phyloP scores from a whole-genome alignment of 92 coral and sea anemone species.

The Porites cylindrica region DNA sequence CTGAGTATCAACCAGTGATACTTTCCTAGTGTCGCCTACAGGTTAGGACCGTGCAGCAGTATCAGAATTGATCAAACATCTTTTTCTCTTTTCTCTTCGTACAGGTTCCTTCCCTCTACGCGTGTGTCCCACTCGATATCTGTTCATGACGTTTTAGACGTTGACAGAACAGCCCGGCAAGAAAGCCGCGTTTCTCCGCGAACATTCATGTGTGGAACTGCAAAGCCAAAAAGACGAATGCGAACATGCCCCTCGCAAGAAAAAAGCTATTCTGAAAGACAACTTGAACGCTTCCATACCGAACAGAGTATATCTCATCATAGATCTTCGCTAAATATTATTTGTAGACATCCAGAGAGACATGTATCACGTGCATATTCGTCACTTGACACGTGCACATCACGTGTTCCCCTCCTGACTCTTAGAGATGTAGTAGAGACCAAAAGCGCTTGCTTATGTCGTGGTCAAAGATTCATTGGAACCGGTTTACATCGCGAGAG shows the following conservation, averaged over 20 bases:
- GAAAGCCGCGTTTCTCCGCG: background rate
- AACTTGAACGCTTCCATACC: slow-evolving; percentile 1
- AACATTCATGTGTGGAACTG: slow-evolving; percentile 29
- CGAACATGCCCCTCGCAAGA: slow-evolving; percentile 20
- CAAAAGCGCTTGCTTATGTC: slow-evolving; percentile 23
- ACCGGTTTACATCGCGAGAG: background rate
- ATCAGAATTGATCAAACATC: no score
- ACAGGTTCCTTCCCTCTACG: slow-evolving; percentile 41
- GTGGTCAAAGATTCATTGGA: slow-evolving; percentile 14
- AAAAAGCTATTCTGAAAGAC: background rate
- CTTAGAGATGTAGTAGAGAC: slow-evolving; percentile 25
- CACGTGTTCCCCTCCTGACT: slow-evolving; percentile 25
- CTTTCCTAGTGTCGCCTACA: no score
- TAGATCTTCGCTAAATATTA: background rate
- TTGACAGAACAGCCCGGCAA: background rate
- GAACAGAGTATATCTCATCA: slow-evolving; percentile 48
- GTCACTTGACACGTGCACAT: background rate
- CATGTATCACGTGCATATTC: background rate
- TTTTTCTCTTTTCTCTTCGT: background rate
- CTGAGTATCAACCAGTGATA: no score
- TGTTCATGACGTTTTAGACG: slow-evolving; percentile 24
- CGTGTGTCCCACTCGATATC: slow-evolving; percentile 51
- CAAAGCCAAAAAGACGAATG: slow-evolving; percentile 1
- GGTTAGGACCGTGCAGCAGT: no score
- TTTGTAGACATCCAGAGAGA: background rate